Conservation (phyloP, 1,140 invertebrate genomes). For the Penaeus chinensis region DNA sequence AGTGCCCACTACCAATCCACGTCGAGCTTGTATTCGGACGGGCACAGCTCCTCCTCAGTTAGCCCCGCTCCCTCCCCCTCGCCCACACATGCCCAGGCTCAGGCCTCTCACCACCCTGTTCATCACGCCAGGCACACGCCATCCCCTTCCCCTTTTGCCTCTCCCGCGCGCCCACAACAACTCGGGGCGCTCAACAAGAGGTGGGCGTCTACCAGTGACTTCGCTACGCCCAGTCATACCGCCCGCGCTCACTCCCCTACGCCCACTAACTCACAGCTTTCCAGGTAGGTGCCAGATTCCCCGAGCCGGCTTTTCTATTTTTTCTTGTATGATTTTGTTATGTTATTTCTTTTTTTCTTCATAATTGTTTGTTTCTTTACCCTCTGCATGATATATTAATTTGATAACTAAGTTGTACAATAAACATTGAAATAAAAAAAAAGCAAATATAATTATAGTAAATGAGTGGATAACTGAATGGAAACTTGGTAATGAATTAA, state of each 20-base stretch:
- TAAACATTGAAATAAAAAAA: conserved; percentile 7
- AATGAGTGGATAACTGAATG: too few relatives aligned
- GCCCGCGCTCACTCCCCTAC: conserved; percentile 32
- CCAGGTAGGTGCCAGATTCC: conserved; percentile 46
- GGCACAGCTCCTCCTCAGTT: conserved; percentile 83
- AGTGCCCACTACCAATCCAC: conserved; percentile 85
- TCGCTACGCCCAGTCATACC: conserved; percentile 69
- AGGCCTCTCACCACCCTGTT: conserved; percentile 65
- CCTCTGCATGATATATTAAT: neutral
- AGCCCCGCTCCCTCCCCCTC: conserved; percentile 85
- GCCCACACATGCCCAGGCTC: conserved; percentile 77
- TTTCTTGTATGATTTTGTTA: conserved; percentile 8
- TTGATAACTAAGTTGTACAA: neutral
- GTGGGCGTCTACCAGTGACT: conserved; percentile 87
- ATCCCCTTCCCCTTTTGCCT: conserved; percentile 55
- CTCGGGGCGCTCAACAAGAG: conserved; percentile 72
- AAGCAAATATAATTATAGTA: neutral
- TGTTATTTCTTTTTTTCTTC: conserved; percentile 8
- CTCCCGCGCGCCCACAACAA: conserved; percentile 64
- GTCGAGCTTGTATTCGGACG: conserved; percentile 85
- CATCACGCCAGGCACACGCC: conserved; percentile 66
- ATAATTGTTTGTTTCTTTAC: neutral
- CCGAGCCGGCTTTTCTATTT: neutral
- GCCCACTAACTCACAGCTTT: conserved; percentile 53
- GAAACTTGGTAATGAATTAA: too few relatives aligned